Percentiles rank a stretch among this genome's conserved stretches.
These are phyloP conservation scores for Napeogenes sylphis DNA, from an alignment of 2,888 invertebrate species.

Conservation along the genomic window DNA sequence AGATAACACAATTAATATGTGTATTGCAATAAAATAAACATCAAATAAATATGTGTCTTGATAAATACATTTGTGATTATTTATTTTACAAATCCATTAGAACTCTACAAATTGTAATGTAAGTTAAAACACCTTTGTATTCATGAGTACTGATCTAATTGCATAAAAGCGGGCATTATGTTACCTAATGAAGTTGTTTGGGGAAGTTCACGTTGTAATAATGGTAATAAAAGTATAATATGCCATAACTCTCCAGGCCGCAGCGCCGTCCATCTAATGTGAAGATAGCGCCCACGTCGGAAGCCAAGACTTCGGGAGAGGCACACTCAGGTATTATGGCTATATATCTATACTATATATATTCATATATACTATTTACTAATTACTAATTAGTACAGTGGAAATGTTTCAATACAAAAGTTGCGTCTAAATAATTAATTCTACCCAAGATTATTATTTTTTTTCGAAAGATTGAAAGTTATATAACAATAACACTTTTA, in stretches of 20 bases:
- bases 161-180: slow-evolving; percentile 19
- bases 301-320: slow-evolving; percentile 66
- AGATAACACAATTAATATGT: slow-evolving; percentile 6
- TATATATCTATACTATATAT: too few relatives aligned
- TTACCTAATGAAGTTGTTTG: slow-evolving; percentile 32
- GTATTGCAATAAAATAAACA: background rate
- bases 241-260: slow-evolving; percentile 44
- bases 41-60: background rate
- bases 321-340: slow-evolving; percentile 30
- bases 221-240: slow-evolving; percentile 46
- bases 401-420: too few relatives aligned
- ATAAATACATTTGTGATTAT: background rate
- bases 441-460: too few relatives aligned
- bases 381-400: too few relatives aligned
- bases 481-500: too few relatives aligned
- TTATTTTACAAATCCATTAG: slow-evolving; percentile 7
- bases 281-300: slow-evolving; percentile 63
- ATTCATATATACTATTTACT: too few relatives aligned
- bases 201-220: slow-evolving; percentile 31
- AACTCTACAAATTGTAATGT: too few relatives aligned
- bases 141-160: slow-evolving; percentile 27
- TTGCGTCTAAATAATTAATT: too few relatives aligned
- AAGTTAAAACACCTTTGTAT: slow-evolving; percentile 16
- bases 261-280: slow-evolving; percentile 45
- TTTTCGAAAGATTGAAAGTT: too few relatives aligned